These are phyloP conservation scores for Dicentrarchus labrax DNA, from an alignment of 2,113 vertebrate genomes.

Conservation along the genomic window DNA sequence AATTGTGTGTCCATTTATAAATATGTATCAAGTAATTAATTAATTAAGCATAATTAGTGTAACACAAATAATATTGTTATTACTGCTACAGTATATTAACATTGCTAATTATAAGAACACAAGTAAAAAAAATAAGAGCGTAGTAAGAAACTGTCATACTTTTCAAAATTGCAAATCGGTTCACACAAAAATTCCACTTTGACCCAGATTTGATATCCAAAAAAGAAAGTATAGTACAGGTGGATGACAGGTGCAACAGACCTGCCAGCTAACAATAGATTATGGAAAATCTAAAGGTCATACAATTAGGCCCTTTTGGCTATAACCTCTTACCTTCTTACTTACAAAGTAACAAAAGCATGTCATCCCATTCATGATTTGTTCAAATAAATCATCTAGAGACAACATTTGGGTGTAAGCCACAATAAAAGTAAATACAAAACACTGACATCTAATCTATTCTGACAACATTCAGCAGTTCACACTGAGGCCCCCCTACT, in stretches of 20 bases:
- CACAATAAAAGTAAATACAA: slow-evolving; percentile 21
- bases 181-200: neutral
- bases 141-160: neutral
- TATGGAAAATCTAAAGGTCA: neutral
- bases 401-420: slow-evolving; percentile 11
- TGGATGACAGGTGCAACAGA: slow-evolving; percentile 1
- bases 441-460: slow-evolving; percentile 27
- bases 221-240: neutral
- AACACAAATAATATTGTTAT: neutral
- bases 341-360: neutral
- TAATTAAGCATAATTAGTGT: neutral
- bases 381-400: slow-evolving; percentile 27
- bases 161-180: neutral
- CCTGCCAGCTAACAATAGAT: neutral
- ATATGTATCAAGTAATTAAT: neutral
- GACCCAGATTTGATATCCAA: neutral
- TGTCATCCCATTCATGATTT: neutral
- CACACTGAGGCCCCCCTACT: neutral
- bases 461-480: slow-evolving; percentile 28
- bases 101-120: neutral
- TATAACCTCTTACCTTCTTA: neutral
- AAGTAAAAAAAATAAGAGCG: neutral
- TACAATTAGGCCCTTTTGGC: neutral
- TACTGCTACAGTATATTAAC: neutral
- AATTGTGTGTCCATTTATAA: neutral